A percentile compares a stretch with the other conserved stretches of the same genome.
These are phyloP conservation scores for Naja naja DNA, from an alignment of 2,113 vertebrate species.

Conservation along the genomic window DNA sequence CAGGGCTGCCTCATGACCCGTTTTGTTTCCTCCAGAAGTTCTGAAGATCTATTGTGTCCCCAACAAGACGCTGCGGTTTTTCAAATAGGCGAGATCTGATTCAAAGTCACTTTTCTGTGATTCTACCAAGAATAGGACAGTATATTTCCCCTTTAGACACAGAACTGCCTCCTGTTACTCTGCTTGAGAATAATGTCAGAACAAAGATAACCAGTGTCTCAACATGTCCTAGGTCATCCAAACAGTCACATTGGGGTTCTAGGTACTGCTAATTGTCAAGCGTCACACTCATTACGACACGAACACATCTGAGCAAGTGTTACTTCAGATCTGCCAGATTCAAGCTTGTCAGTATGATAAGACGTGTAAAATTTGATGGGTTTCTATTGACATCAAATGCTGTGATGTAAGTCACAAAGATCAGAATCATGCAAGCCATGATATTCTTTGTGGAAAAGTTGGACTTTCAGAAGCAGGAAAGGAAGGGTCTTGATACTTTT, in stretches of 20 bases:
- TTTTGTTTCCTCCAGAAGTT: background rate
- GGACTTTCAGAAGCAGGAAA: background rate
- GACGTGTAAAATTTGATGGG: background rate
- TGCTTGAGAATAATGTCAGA: background rate
- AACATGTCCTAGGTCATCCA: background rate
- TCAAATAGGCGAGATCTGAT: background rate
- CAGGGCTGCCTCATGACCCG: background rate
- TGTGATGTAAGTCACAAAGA: background rate
- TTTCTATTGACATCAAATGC: background rate
- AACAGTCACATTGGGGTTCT: background rate
- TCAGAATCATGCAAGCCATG: background rate
- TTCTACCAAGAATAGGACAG: background rate
- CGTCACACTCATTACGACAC: background rate
- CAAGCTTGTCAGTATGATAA: background rate
- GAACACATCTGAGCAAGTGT: background rate
- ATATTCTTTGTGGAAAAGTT: background rate
- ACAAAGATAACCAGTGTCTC: background rate
- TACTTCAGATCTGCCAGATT: background rate
- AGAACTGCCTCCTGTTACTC: background rate
- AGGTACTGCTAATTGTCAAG: background rate
- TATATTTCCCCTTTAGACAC: background rate
- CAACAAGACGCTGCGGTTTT: background rate
- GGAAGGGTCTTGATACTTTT: background rate
- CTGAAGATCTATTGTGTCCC: background rate
- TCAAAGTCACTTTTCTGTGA: background rate